A percentile compares a stretch with the other conserved stretches of the same genome.
Conservation (phyloP, 2,797 vertebrate species). For the Leuciscus waleckii region DNA sequence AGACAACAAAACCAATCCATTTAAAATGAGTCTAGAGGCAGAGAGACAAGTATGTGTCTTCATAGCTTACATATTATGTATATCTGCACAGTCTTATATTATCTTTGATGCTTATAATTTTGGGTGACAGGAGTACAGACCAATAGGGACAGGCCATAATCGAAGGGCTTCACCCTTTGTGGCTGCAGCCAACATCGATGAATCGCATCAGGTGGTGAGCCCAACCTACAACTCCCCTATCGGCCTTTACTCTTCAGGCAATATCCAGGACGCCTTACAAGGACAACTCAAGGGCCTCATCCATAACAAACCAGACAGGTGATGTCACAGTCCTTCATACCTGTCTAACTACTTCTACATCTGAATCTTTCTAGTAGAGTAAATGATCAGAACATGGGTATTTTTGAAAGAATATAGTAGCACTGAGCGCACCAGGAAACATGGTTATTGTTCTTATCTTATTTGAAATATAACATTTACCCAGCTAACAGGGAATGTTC, state of each 20-base stretch:
- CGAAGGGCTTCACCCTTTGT: constrained; percentile 93
- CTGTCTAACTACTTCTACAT: not conserved
- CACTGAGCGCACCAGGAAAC: no score
- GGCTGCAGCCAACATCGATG: constrained; percentile 94
- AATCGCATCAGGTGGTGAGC: constrained; percentile 97
- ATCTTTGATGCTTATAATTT: constrained; percentile 61
- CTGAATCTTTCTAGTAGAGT: not conserved
- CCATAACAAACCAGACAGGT: constrained; percentile 84
- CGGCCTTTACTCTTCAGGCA: constrained; percentile 96
- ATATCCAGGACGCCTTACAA: constrained; percentile 95
- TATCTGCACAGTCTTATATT: not conserved
- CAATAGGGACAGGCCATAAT: constrained; percentile 92
- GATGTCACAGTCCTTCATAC: constrained; percentile 47
- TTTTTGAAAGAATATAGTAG: no score
- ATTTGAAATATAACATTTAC: not conserved
- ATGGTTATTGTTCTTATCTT: not conserved
- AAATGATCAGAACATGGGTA: not conserved
- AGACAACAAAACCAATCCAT: constrained; percentile 85
- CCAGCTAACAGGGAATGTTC: not conserved
- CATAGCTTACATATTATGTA: not conserved
- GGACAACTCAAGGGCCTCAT: constrained; percentile 93
- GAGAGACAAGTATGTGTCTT: constrained; percentile 87
- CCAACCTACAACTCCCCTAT: constrained; percentile 97
- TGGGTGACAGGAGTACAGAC: constrained; percentile 90
- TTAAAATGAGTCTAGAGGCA: constrained; percentile 91